Evolutionary conservation across 1,140 invertebrate species (phyloP).

Genomic region (Melitaea cinxia): DNA sequence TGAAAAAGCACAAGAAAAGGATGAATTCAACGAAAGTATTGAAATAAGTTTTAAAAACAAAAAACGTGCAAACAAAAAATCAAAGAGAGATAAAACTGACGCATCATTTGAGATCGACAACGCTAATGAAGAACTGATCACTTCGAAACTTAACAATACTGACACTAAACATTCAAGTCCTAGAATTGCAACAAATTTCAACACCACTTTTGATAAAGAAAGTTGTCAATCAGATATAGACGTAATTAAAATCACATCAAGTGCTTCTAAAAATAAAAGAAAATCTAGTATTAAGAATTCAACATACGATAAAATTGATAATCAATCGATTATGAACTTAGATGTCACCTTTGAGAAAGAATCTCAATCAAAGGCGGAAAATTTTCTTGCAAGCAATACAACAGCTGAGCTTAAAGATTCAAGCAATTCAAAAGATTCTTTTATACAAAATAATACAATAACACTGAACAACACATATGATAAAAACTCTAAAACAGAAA

Average conservation of each 20-base stretch:
- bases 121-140: neutral
- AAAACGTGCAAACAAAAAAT: constrained; percentile 13
- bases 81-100: neutral
- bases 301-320: constrained; percentile 30
- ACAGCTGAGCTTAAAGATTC: neutral
- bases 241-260: neutral
- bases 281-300: constrained; percentile 27
- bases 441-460: constrained; percentile 1
- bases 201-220: constrained; percentile 34
- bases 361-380: neutral
- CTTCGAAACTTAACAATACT: neutral
- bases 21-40: constrained; percentile 11
- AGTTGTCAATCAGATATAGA: neutral
- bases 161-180: neutral
- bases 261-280: constrained; percentile 19
- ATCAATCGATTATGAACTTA: constrained; percentile 9
- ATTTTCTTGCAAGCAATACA: neutral
- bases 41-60: constrained; percentile 11
- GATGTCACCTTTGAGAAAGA: constrained; percentile 25
- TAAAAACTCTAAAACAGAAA: constrained; percentile 25
- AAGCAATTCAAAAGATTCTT: constrained; percentile 9
- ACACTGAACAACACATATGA: constrained; percentile 41
- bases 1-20: constrained; percentile 31
- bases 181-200: neutral
- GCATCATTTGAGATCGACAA: constrained; percentile 17